phyloP scores from a whole-genome alignment of 2,113 vertebrate genomes.

The Copsychus sechellarum region DNA sequence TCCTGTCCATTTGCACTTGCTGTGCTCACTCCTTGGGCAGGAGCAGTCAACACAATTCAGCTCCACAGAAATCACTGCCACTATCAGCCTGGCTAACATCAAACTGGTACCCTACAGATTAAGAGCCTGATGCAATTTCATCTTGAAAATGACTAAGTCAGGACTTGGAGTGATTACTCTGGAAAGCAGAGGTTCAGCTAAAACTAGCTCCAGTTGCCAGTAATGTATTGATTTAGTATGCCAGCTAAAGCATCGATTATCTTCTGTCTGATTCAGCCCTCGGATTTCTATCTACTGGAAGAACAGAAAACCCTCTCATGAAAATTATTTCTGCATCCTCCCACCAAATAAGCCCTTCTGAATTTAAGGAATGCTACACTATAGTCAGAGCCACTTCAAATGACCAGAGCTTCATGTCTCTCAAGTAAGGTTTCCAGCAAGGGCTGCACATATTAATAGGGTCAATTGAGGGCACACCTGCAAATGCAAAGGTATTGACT shows the following conservation, averaged over 20 bases:
- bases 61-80: not conserved
- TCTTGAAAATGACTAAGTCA: constrained; percentile 60
- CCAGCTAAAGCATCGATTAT: constrained; percentile 44
- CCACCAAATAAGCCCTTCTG: not conserved
- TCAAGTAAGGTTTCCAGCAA: constrained; percentile 15
- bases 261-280: constrained; percentile 34
- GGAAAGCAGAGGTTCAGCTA: constrained; percentile 53
- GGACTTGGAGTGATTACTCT: constrained; percentile 61
- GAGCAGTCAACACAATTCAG: not conserved
- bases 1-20: not conserved
- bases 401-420: not conserved
- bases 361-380: not conserved
- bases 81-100: constrained; percentile 15
- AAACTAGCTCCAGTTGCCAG: constrained; percentile 57
- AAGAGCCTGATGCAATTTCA: constrained; percentile 60
- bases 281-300: constrained; percentile 52
- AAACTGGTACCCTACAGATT: not conserved
- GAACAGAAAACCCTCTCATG: not conserved
- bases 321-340: not conserved
- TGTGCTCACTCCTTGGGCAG: not conserved
- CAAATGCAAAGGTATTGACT: constrained; percentile 61
- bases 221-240: constrained; percentile 67
- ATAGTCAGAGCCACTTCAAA: not conserved
- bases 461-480: constrained; percentile 66
- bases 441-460: constrained; percentile 18